These are phyloP conservation scores for Folsomia candida DNA, from an alignment of 2,888 invertebrate genomes.

Conservation along the genomic window DNA sequence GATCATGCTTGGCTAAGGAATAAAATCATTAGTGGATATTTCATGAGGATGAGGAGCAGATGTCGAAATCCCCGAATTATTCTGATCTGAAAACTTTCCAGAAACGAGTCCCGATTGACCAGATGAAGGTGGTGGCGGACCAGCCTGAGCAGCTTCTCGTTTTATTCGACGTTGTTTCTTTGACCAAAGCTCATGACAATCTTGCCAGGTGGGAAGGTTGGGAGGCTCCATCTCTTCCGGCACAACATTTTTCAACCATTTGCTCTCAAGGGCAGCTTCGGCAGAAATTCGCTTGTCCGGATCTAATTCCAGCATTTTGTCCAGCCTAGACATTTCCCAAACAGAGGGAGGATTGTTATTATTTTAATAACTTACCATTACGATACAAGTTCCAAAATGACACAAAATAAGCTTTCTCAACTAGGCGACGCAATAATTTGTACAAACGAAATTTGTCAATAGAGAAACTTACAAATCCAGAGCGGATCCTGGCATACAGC, in stretches of 20 bases:
- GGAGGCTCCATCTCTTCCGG: constrained; percentile 75
- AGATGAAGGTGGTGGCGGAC: constrained; percentile 10
- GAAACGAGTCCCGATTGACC: neutral
- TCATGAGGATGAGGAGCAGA: neutral
- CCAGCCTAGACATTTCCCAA: constrained; percentile 59
- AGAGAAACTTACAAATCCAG: constrained; percentile 65
- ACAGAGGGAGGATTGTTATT: neutral
- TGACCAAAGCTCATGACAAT: constrained; percentile 99
- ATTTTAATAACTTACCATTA: neutral
- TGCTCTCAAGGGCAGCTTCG: constrained; percentile 84
- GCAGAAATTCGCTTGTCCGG: constrained; percentile 91
- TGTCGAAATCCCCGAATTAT: neutral
- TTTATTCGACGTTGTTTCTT: constrained; percentile 86
- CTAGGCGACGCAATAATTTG: no score
- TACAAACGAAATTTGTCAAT: no score
- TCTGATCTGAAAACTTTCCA: constrained; percentile 26
- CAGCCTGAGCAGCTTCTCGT: constrained; percentile 69
- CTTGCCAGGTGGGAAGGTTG: constrained; percentile 90
- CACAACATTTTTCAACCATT: constrained; percentile 87
- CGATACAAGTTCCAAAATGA: constrained; percentile 3
- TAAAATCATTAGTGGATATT: constrained; percentile 21
- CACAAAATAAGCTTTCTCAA: neutral
- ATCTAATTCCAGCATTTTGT: constrained; percentile 94
- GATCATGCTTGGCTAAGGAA: constrained; percentile 19
- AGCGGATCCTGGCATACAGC: constrained; percentile 78